Evolutionary conservation across 1,140 invertebrate genomes (phyloP), one percentile per base, ranked within the genome.

Genomic region (Caenorhabditis brenneri): DNA sequence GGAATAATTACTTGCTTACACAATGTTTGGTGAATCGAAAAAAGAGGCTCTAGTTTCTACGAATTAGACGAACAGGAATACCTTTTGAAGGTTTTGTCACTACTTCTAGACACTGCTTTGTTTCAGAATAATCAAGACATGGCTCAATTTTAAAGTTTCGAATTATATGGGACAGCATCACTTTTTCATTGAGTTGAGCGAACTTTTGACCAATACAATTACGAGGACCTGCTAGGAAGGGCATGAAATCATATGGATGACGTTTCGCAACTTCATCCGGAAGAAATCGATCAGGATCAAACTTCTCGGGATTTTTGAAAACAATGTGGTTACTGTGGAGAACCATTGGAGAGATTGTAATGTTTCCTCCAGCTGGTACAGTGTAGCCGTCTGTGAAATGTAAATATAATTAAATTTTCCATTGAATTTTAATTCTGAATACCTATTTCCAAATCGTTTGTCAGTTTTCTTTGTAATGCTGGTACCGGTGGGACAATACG

Each of bases 141-240:
- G 65, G 36, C 24, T 74, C 65, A 22, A 86, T 15, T 48, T 27
- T 84, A 48, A 60, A 86, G 4, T 80, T 80, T 42, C 85, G 78
- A 19, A 86, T 42, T 5, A 86, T 79, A 78, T 74, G 85, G 19
- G 82, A 46, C 15, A 86, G 24, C 46, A 86, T 82, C 0, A 81
- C 55, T 78, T 86, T 86, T 81, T 86, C 85, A 19, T 86, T 82
- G 55, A 80, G 55, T 31, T 49, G 69, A 2, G 85, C 85, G 33
- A 86, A 86, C 46, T 86, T 86, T 48, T 86, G 85, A 27, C 83
- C 83, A 5, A 85, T 85, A 74, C 84, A 85, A 39, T 85, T 85
- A 0, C 84, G 84, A 29, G 84, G 84, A 16, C 84, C 84, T 6
- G 84, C 84, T 12, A 80, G 48, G 51, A 85, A 85, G 19, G 84